Evolutionary conservation across 2,888 invertebrate genomes (phyloP).

Genomic region (Cephus spinipes): DNA sequence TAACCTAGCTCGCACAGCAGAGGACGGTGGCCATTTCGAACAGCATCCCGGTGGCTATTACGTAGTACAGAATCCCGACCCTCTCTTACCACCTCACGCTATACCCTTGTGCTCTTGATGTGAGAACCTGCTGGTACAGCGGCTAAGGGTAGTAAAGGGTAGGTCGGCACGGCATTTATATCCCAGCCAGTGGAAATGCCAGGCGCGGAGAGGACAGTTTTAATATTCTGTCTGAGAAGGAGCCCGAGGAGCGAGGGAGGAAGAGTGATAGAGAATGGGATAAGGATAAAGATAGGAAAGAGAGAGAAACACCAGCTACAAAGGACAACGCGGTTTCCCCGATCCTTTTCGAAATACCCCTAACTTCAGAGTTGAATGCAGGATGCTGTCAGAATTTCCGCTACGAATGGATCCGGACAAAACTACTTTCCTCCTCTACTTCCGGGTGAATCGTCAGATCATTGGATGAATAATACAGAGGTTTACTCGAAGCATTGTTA

Average conservation of each 20-base stretch:
- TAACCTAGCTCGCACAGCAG: slow-evolving; percentile 43
- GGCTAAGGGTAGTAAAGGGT: slow-evolving; percentile 15
- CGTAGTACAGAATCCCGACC: slow-evolving; percentile 31
- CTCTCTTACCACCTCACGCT: background rate
- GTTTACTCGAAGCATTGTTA: too few relatives aligned
- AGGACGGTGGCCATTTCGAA: slow-evolving; percentile 39
- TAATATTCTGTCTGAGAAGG: slow-evolving; percentile 6
- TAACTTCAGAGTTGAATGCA: background rate
- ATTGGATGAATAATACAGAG: too few relatives aligned
- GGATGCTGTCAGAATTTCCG: background rate
- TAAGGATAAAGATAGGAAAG: background rate
- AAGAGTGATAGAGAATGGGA: background rate
- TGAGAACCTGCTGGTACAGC: too few relatives aligned
- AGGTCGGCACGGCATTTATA: slow-evolving; percentile 4
- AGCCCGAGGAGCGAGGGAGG: background rate
- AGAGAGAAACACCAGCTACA: background rate
- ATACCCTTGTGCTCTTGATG: too few relatives aligned
- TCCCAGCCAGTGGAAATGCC: background rate
- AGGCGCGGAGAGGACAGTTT: slow-evolving; percentile 5
- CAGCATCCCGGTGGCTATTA: slow-evolving; percentile 39
- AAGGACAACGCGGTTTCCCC: slow-evolving; percentile 7
- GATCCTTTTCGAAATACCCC: background rate
- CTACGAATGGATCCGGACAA: too few relatives aligned
- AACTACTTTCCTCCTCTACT: too few relatives aligned
- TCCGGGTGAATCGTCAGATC: too few relatives aligned